phyloP scores from a whole-genome alignment of 2,797 vertebrate species.

The Atherinosoma microstoma region DNA sequence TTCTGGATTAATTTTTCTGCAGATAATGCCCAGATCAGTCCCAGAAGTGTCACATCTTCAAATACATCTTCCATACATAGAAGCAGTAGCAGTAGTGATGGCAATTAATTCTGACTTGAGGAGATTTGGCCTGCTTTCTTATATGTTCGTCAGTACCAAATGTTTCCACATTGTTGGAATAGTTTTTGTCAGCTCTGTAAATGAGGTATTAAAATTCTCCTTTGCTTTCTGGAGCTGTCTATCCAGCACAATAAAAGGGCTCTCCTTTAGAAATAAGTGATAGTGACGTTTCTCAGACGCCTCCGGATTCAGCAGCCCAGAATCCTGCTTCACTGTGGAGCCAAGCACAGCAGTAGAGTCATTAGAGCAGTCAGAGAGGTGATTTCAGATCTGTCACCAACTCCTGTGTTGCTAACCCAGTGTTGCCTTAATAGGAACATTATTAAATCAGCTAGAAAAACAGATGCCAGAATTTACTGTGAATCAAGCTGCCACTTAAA shows the following conservation, averaged over 20 bases:
- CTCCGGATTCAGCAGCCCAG: slow-evolving; percentile 39
- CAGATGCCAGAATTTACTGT: slow-evolving; percentile 64
- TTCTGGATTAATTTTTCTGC: slow-evolving; percentile 47
- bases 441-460: slow-evolving; percentile 66
- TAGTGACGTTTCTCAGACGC: slow-evolving; percentile 45
- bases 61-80: slow-evolving; percentile 36
- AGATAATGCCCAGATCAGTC: slow-evolving; percentile 54
- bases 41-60: slow-evolving; percentile 64
- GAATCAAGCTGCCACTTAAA: slow-evolving; percentile 69
- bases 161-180: slow-evolving; percentile 44
- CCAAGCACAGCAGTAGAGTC: slow-evolving; percentile 49
- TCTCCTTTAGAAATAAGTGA: slow-evolving; percentile 60
- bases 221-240: slow-evolving; percentile 39
- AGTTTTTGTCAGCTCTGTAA: slow-evolving; percentile 56
- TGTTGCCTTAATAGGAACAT: slow-evolving; percentile 47
- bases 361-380: slow-evolving; percentile 62
- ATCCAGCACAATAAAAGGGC: slow-evolving; percentile 43
- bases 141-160: slow-evolving; percentile 27
- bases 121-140: slow-evolving; percentile 44
- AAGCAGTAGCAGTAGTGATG: slow-evolving; percentile 25
- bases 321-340: slow-evolving; percentile 27
- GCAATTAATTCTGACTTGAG: slow-evolving; percentile 52
- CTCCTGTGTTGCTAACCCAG: slow-evolving; percentile 40
- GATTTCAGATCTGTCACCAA: slow-evolving; percentile 66
- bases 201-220: slow-evolving; percentile 57